A percentile compares a stretch with the other conserved stretches of the same genome.
Conservation (phyloP, 2,113 vertebrate genomes). For the Gila orcuttii region DNA sequence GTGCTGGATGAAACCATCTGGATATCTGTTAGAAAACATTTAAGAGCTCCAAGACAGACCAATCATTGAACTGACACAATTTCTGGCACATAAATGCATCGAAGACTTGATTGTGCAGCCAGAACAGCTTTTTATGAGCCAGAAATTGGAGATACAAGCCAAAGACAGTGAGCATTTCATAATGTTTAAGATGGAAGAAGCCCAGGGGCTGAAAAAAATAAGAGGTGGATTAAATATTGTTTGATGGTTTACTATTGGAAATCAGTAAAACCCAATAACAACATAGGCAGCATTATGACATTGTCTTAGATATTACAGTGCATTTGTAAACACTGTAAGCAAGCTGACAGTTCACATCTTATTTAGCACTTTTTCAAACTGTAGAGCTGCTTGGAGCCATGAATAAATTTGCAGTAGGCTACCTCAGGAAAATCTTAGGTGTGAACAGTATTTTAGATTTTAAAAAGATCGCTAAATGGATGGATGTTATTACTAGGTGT, state of each 20-base stretch:
- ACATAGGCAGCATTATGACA: conserved; percentile 33
- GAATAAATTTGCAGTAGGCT: not conserved
- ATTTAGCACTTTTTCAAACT: not conserved
- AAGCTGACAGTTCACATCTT: not conserved
- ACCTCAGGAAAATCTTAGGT: not conserved
- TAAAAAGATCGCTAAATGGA: not conserved
- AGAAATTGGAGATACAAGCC: conserved; percentile 54
- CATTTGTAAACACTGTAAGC: not conserved
- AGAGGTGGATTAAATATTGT: conserved; percentile 68
- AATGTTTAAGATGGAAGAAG: conserved; percentile 61
- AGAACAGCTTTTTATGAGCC: conserved; percentile 57
- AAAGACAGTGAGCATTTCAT: conserved; percentile 57
- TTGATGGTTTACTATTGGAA: conserved; percentile 68
- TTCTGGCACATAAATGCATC: conserved; percentile 65
- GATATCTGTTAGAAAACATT: conserved; percentile 55
- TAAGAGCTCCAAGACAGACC: conserved; percentile 44
- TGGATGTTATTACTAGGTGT: not conserved
- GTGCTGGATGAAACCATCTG: conserved; percentile 51
- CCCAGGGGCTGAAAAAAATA: conserved; percentile 68
- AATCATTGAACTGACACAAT: conserved; percentile 66
- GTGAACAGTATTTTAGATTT: not conserved
- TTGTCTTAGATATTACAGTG: not conserved
- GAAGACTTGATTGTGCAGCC: conserved; percentile 65
- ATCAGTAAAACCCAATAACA: conserved; percentile 68
- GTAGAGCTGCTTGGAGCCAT: not conserved